phyloP scores from a whole-genome alignment of 2,113 vertebrate genomes.

The Spea bombifrons region DNA sequence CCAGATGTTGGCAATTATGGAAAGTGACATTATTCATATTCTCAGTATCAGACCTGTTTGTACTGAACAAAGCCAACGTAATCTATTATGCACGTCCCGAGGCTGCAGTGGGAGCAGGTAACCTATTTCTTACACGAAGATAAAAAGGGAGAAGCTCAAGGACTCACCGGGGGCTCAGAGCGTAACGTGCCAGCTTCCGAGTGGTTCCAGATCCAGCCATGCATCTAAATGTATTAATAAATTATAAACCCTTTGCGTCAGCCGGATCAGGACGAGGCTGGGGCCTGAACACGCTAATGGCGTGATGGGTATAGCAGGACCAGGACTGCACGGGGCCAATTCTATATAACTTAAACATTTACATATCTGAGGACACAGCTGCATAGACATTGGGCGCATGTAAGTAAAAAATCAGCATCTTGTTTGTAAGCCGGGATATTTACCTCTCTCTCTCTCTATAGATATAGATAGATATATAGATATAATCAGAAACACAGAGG shows the following conservation, averaged over 20 bases:
- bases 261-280: not conserved
- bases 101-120: constrained; percentile 52
- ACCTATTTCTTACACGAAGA: constrained; percentile 24
- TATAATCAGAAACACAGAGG: not conserved
- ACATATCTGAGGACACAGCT: not conserved
- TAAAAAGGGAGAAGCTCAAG: too few relatives aligned
- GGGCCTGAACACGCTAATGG: not conserved
- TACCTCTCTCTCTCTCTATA: too few relatives aligned
- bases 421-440: too few relatives aligned
- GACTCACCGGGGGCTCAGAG: too few relatives aligned
- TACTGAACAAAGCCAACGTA: constrained; percentile 63
- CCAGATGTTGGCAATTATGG: constrained; percentile 76
- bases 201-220: not conserved
- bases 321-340: not conserved
- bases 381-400: not conserved
- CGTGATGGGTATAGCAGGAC: too few relatives aligned
- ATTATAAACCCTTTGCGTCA: not conserved
- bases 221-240: not conserved
- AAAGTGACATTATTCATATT: constrained; percentile 70
- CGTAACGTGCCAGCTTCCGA: not conserved
- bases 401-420: not conserved
- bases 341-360: not conserved
- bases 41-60: constrained; percentile 65
- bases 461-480: not conserved
- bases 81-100: constrained; percentile 60